Percentiles rank a stretch among this genome's conserved stretches.
Evolutionary conservation across 2,888 invertebrate species (phyloP).

Genomic region (Miltochrista miniata): DNA sequence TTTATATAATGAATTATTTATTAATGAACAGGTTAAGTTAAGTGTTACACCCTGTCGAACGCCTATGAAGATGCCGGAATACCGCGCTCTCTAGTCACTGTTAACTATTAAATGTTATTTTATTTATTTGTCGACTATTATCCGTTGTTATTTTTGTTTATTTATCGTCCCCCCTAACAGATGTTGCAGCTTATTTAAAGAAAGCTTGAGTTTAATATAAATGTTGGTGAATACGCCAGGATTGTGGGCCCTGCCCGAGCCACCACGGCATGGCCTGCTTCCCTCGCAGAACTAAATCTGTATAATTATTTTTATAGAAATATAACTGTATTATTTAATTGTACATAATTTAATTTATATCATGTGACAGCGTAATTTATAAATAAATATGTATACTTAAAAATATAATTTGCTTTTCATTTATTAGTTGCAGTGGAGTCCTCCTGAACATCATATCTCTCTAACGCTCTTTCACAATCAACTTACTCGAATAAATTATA

Average conservation of each 20-base stretch:
- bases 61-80: constrained; percentile 64
- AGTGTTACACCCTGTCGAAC: constrained; percentile 81
- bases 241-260: constrained; percentile 48
- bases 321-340: constrained; percentile 80
- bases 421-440: constrained; percentile 18
- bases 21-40: constrained; percentile 66
- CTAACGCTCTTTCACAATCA: too few relatives aligned
- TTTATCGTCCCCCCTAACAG: constrained; percentile 69
- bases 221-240: constrained; percentile 57
- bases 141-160: constrained; percentile 49
- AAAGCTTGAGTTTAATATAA: constrained; percentile 76
- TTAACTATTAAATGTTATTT: constrained; percentile 68
- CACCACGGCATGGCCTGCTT: constrained; percentile 59
- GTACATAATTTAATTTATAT: constrained; percentile 82
- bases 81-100: constrained; percentile 75
- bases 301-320: constrained; percentile 79
- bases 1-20: constrained; percentile 70
- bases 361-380: constrained; percentile 81
- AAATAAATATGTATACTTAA: constrained; percentile 82
- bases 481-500: too few relatives aligned
- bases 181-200: constrained; percentile 65
- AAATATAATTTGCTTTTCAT: constrained; percentile 59
- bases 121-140: constrained; percentile 57
- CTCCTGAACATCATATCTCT: too few relatives aligned
- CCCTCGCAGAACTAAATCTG: constrained; percentile 51